These are phyloP conservation scores for Epistrophe grossulariae DNA, from an alignment of 2,888 invertebrate species.

Conservation along the genomic window DNA sequence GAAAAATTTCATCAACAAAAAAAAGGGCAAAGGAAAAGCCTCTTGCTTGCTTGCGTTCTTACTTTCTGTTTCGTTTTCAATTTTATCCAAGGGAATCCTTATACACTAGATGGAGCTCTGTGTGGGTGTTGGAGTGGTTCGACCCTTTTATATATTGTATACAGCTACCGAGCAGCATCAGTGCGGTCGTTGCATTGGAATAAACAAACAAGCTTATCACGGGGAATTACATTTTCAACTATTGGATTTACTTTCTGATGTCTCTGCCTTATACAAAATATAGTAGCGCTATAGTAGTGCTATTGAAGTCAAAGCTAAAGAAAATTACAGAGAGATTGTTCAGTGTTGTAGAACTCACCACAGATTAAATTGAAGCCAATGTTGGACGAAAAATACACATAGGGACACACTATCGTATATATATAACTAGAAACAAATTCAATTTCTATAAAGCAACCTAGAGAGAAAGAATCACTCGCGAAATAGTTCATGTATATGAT, in stretches of 20 bases:
- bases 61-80: constrained; percentile 37
- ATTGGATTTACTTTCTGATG: constrained; percentile 43
- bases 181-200: constrained; percentile 34
- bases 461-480: background rate
- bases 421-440: constrained; percentile 23
- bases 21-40: constrained; percentile 6
- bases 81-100: constrained; percentile 20
- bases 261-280: constrained; percentile 1
- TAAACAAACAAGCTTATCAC: constrained; percentile 70
- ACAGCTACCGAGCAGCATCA: background rate
- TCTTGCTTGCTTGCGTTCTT: constrained; percentile 17
- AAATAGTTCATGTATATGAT: background rate
- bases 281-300: background rate
- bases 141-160: background rate
- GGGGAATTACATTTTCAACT: constrained; percentile 73
- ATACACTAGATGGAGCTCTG: background rate
- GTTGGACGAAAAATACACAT: background rate
- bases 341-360: background rate
- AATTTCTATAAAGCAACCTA: constrained; percentile 14
- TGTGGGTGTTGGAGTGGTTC: background rate
- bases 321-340: constrained; percentile 4
- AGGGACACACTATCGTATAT: background rate
- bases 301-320: constrained; percentile 2
- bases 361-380: background rate
- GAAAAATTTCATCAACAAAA: constrained; percentile 36